phyloP scores from a whole-genome alignment of 2,797 vertebrate genomes.

The Alexandromys oeconomus region DNA sequence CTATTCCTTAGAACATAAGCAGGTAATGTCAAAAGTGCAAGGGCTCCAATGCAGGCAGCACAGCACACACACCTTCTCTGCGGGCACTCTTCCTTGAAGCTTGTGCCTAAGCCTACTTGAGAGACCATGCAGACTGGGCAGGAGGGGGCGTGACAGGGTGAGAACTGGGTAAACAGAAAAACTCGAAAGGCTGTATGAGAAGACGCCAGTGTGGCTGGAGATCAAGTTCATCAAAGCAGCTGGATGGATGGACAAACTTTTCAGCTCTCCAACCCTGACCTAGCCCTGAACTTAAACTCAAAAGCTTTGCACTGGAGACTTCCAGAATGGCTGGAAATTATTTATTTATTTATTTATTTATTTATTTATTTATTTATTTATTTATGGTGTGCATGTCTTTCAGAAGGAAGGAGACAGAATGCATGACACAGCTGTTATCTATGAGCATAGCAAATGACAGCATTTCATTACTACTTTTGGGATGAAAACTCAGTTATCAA shows the following conservation, averaged over 20 bases:
- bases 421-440: not conserved
- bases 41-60: no score
- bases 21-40: no score
- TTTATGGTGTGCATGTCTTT: not conserved
- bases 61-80: no score
- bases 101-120: no score
- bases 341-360: no score
- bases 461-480: slow-evolving; percentile 27
- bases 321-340: not conserved
- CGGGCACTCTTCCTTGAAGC: no score
- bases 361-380: no score
- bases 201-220: not conserved
- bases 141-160: not conserved
- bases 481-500: slow-evolving; percentile 28
- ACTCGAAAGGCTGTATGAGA: not conserved
- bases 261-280: not conserved
- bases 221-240: not conserved
- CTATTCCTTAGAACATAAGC: no score
- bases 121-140: no score
- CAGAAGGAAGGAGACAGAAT: not conserved
- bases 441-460: not conserved
- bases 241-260: not conserved
- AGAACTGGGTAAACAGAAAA: not conserved
- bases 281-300: not conserved
- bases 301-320: not conserved